Conservation (phyloP, 2,113 vertebrate species). For the Hydrolagus affinis region DNA sequence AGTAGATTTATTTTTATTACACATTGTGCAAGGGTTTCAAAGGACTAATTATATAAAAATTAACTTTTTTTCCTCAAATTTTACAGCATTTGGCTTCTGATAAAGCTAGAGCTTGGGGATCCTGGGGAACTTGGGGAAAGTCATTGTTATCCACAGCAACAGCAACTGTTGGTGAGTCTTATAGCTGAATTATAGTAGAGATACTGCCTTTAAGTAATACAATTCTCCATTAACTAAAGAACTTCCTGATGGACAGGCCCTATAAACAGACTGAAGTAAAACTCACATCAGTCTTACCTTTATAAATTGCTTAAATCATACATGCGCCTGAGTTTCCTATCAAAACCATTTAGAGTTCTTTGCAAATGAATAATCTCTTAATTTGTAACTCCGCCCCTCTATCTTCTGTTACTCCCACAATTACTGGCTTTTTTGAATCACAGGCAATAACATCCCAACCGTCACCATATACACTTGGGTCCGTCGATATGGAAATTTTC, state of each 20-base stretch:
- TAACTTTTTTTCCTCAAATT: background rate
- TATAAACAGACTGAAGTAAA: too few species aligned
- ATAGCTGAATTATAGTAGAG: background rate
- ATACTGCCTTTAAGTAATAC: background rate
- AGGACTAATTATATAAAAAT: background rate
- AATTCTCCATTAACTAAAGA: background rate
- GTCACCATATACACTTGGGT: too few species aligned
- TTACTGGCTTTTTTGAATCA: too few species aligned
- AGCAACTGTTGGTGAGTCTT: constrained; percentile 74
- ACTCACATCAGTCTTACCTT: too few species aligned
- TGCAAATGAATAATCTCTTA: too few species aligned
- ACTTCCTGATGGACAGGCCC: background rate
- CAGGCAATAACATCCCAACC: too few species aligned
- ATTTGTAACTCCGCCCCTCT: too few species aligned
- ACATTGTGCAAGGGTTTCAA: background rate
- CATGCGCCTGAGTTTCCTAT: too few species aligned
- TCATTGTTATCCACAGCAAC: constrained; percentile 81
- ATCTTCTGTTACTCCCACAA: too few species aligned
- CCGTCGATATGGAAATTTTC: too few species aligned
- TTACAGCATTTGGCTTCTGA: background rate
- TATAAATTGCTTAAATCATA: too few species aligned
- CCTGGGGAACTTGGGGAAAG: constrained; percentile 91
- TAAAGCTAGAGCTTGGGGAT: constrained; percentile 43
- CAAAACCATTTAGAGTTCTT: too few species aligned
- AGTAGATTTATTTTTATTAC: background rate